Evolutionary conservation across 2,797 vertebrate species (phyloP).

Genomic region (Tragopan temminckii): DNA sequence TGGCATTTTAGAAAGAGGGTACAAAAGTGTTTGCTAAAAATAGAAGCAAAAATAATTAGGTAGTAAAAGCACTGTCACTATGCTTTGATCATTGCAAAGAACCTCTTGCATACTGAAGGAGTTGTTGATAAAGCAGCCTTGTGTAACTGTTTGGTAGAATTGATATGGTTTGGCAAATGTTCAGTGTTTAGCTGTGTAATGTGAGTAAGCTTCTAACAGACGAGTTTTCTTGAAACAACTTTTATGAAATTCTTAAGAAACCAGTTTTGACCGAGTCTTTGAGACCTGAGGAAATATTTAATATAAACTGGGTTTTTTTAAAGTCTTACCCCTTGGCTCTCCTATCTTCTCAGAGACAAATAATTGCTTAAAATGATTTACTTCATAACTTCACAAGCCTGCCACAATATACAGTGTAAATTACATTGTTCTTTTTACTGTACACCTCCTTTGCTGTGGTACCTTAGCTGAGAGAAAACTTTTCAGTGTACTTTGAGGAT

Average conservation of each 20-base stretch:
- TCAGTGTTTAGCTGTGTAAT: neutral
- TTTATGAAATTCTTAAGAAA: neutral
- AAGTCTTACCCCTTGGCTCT: neutral
- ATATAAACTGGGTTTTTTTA: neutral
- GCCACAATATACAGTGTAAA: neutral
- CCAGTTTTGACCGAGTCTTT: neutral
- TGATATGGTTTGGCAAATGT: neutral
- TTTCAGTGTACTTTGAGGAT: neutral
- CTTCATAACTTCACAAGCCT: neutral
- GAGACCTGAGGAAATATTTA: constrained; percentile 20
- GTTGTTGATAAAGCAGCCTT: neutral
- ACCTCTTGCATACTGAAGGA: neutral
- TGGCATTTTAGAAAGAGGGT: constrained; percentile 25
- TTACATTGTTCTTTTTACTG: neutral
- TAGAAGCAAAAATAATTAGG: constrained; percentile 17
- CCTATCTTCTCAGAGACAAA: constrained; percentile 9
- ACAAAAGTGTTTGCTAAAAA: constrained; percentile 26
- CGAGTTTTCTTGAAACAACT: constrained; percentile 15
- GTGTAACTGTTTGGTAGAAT: neutral
- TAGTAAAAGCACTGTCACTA: constrained; percentile 7
- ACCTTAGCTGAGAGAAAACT: neutral
- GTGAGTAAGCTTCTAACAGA: constrained; percentile 8
- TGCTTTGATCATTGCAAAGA: constrained; percentile 16
- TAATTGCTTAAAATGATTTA: constrained; percentile 11
- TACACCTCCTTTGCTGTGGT: neutral